Percentiles rank a stretch among this genome's conserved stretches.
Evolutionary conservation across 2,797 vertebrate genomes (phyloP).

Genomic region (Lepilemur ruficaudatus): DNA sequence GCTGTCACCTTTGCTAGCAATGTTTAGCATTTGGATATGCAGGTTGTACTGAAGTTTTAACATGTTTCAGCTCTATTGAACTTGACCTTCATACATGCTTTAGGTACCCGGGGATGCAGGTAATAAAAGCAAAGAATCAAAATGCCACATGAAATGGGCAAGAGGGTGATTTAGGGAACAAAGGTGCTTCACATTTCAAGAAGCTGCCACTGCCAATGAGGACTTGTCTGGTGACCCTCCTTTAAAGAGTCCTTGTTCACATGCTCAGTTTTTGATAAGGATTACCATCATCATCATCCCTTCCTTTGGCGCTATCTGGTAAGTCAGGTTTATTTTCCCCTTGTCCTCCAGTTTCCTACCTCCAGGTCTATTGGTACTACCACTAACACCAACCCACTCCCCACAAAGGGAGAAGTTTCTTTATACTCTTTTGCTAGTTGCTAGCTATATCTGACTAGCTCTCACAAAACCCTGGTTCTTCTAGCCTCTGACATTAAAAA

Average conservation of each 20-base stretch:
- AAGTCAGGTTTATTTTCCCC: not conserved
- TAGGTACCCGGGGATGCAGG: not conserved
- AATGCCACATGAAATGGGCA: not conserved
- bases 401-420: not conserved
- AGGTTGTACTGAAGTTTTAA: not conserved
- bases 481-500: conserved; percentile 5
- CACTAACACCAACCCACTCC: not conserved
- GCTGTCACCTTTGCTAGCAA: not conserved
- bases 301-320: not conserved
- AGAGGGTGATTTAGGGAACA: not conserved
- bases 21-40: not conserved
- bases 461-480: not conserved
- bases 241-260: not conserved
- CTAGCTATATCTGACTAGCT: not conserved
- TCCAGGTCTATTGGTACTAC: not conserved
- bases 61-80: not conserved
- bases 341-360: not conserved
- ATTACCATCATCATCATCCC: not conserved
- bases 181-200: not conserved
- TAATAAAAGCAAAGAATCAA: not conserved
- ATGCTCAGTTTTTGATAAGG: not conserved
- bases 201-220: not conserved
- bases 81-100: not conserved
- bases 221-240: not conserved
- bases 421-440: not conserved